These are phyloP conservation scores for Drosophila dives DNA, from an alignment of 2,888 invertebrate species.

Conservation along the genomic window DNA sequence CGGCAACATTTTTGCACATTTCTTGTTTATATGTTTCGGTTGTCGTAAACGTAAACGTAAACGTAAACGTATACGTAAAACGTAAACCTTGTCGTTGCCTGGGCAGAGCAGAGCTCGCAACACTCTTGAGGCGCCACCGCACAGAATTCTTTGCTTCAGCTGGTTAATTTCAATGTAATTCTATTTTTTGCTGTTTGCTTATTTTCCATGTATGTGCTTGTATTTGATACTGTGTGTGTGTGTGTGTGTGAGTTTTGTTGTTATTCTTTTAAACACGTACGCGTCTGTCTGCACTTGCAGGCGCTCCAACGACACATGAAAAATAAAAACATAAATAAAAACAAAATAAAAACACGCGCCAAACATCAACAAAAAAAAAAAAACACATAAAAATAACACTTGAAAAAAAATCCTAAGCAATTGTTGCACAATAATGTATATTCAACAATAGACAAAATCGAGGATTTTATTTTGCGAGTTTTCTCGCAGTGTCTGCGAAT, in stretches of 20 bases:
- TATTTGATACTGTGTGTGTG: not conserved
- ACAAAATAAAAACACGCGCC: slow-evolving; percentile 46
- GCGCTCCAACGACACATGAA: slow-evolving; percentile 49
- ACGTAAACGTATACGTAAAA: slow-evolving; percentile 16
- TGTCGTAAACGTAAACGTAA: slow-evolving; percentile 63
- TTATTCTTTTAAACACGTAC: slow-evolving; percentile 55
- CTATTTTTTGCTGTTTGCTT: slow-evolving; percentile 15
- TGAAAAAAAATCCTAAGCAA: slow-evolving; percentile 29
- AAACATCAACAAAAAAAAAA: slow-evolving; percentile 45
- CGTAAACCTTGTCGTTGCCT: not conserved
- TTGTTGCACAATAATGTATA: slow-evolving; percentile 25
- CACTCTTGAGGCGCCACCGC: slow-evolving; percentile 37
- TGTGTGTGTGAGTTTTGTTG: slow-evolving; percentile 1
- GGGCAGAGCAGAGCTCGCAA: slow-evolving; percentile 5
- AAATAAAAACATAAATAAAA: slow-evolving; percentile 67
- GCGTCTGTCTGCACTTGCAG: slow-evolving; percentile 52
- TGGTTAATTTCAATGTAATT: slow-evolving; percentile 73
- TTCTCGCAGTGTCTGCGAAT: not conserved
- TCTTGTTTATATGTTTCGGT: slow-evolving; percentile 44
- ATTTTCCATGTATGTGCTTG: not conserved
- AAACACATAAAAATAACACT: slow-evolving; percentile 49
- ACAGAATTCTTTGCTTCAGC: slow-evolving; percentile 11
- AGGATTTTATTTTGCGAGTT: slow-evolving; percentile 7
- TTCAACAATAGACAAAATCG: slow-evolving; percentile 22
- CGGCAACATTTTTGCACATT: slow-evolving; percentile 49